Evolutionary conservation across 2,888 invertebrate genomes (phyloP).

Genomic region (Tipula helvola): DNA sequence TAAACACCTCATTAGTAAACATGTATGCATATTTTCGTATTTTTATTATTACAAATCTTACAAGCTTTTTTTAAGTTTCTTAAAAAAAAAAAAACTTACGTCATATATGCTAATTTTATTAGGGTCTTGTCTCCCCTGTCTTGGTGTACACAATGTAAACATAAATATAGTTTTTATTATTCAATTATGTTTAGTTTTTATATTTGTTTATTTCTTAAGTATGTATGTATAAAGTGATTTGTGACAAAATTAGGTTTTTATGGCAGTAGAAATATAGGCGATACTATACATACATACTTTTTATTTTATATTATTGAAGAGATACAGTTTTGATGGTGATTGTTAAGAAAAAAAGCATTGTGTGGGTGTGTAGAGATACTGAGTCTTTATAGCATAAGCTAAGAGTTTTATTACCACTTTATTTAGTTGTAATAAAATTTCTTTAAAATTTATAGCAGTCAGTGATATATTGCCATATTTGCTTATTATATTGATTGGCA

Average conservation of each 20-base stretch:
- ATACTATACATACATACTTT: not conserved
- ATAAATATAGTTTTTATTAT: slow-evolving; percentile 1
- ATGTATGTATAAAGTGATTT: slow-evolving; percentile 4
- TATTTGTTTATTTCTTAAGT: not conserved
- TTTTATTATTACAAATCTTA: not conserved
- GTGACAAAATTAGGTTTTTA: not conserved
- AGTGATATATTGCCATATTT: not conserved
- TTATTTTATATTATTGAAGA: not conserved
- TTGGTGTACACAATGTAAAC: not conserved
- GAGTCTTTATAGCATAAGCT: not conserved
- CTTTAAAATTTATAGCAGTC: not conserved
- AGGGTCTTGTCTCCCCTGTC: not conserved
- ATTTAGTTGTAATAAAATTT: not conserved
- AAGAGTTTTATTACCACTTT: not conserved
- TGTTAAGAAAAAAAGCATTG: not conserved
- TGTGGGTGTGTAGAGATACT: not conserved
- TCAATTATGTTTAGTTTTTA: slow-evolving; percentile 4
- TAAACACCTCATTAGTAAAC: not conserved
- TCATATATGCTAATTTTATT: not conserved
- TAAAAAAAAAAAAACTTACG: not conserved
- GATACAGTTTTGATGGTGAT: not conserved
- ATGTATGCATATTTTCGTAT: not conserved
- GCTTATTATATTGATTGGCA: not conserved
- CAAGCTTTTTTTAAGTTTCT: not conserved
- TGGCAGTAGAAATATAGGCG: not conserved